These are phyloP conservation scores for Siniperca chuatsi DNA, from an alignment of 2,113 vertebrate genomes.

Conservation along the genomic window DNA sequence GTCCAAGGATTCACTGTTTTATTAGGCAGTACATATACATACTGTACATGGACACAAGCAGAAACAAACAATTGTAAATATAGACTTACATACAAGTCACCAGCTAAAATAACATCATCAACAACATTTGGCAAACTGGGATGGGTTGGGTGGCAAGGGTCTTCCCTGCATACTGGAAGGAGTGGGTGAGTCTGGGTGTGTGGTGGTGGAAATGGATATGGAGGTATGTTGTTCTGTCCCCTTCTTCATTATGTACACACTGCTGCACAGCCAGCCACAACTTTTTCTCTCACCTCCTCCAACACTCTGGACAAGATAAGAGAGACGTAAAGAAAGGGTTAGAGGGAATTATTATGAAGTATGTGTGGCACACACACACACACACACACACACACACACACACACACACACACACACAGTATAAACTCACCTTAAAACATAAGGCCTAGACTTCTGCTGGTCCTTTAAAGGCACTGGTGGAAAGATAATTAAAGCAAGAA, in stretches of 20 bases:
- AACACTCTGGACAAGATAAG: slow-evolving; percentile 53
- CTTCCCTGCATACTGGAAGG: slow-evolving; percentile 17
- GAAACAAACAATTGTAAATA: slow-evolving; percentile 48
- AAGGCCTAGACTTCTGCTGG: slow-evolving; percentile 62
- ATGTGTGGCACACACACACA: background rate
- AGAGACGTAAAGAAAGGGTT: slow-evolving; percentile 8
- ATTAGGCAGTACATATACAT: slow-evolving; percentile 52
- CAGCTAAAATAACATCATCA: slow-evolving; percentile 39
- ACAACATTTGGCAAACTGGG: slow-evolving; percentile 35
- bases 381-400: background rate
- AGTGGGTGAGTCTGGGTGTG: slow-evolving; percentile 5
- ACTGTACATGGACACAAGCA: slow-evolving; percentile 37
- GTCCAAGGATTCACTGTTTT: slow-evolving; percentile 45
- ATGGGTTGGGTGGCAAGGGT: slow-evolving; percentile 3
- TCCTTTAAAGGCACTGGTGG: slow-evolving; percentile 48
- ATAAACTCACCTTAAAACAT: slow-evolving; percentile 48
- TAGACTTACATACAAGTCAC: slow-evolving; percentile 42
- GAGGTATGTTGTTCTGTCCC: slow-evolving; percentile 18
- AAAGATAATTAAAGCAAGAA: slow-evolving; percentile 35
- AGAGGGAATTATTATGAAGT: background rate
- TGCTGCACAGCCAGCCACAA: slow-evolving; percentile 32
- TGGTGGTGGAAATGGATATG: slow-evolving; percentile 13
- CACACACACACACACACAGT: background rate
- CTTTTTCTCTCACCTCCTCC: slow-evolving; percentile 41
- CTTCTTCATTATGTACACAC: slow-evolving; percentile 62